Evolutionary conservation across 2,113 vertebrate genomes (phyloP), one percentile per base, ranked within the genome.

Genomic region (Mionectes macconnelli): DNA sequence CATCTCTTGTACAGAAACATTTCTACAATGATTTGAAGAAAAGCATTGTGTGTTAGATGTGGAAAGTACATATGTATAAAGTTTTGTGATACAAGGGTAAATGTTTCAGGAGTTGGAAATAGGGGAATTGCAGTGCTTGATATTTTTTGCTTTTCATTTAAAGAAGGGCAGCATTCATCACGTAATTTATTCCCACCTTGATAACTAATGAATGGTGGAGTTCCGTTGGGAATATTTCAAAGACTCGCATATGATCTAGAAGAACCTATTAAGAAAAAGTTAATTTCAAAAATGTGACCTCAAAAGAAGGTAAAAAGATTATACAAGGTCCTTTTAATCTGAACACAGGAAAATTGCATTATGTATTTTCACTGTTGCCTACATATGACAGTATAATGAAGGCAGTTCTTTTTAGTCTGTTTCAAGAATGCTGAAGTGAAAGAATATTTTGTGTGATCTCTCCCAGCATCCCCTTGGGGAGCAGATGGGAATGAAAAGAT

Each of bases 301-400:
- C 18, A 63, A 55, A 83, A 72, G 37, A 74, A 68, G 68, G 42
- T 73, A n/a, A 62, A 84, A 73, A 12, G 83, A 56, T 70, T 80
- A 63, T 8, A 22, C 24, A 39, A 81, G 33, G 17, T 55, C 13
- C 33, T 74, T 80, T 89, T 84, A 44, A 70, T 64, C 20, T n/a
- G 44, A 73, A 66, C 22, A 59, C 9, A 5, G 14, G 39, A 74
- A 56, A 75, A 75, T 19, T 52, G 25, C 39, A 30, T 75, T 31
- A 28, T 87, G 20, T 89, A 4, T 75, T 94, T 84, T 87, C 39
- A 37, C 35, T 70, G 39, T 66, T 92, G 47, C 39, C 47, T 87
- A 21, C n/a, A 25, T 55, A 16, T 81, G 57, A 47, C 39, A 52
- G 31, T 44, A n/a, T 56, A 78, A 79, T 42, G 44, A 87, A 72